These are phyloP conservation scores for Cydia splendana DNA, from an alignment of 1,140 invertebrate genomes.

Conservation along the genomic window DNA sequence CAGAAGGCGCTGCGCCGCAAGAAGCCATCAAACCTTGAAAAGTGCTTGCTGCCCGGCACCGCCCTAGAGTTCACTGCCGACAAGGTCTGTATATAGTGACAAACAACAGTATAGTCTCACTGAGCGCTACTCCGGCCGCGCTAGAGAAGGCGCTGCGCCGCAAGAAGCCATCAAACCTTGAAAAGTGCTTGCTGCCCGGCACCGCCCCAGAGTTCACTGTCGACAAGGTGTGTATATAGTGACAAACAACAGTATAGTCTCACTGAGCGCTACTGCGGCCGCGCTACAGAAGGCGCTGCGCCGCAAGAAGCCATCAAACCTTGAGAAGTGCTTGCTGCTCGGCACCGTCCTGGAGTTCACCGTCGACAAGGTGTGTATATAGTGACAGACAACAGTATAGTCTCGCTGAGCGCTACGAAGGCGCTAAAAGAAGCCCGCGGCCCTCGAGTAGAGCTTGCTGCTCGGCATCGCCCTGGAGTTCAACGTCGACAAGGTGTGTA, in stretches of 20 bases:
- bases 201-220: conserved; percentile 82
- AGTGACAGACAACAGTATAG: conserved; percentile 67
- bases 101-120: conserved; percentile 80
- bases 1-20: conserved; percentile 62
- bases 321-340: conserved; percentile 73
- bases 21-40: conserved; percentile 36
- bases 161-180: conserved; percentile 35
- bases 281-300: conserved; percentile 71
- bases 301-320: conserved; percentile 37
- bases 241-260: conserved; percentile 79
- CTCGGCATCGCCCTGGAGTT: conserved; percentile 83
- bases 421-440: conserved; percentile 52
- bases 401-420: conserved; percentile 80
- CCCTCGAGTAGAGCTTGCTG: conserved; percentile 55
- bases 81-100: conserved; percentile 67
- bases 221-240: conserved; percentile 75
- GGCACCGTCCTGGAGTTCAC: conserved; percentile 82
- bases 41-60: conserved; percentile 81
- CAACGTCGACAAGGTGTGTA: conserved; percentile 80
- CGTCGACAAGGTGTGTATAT: conserved; percentile 79
- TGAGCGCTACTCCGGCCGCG: conserved; percentile 74
- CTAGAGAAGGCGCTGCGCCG: conserved; percentile 64
- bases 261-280: conserved; percentile 78
- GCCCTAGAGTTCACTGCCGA: conserved; percentile 81
- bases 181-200: conserved; percentile 79